A percentile compares a stretch with the other conserved stretches of the same genome.
These are phyloP conservation scores for Hippopotamus amphibius DNA, from an alignment of 2,113 vertebrate genomes.

Conservation along the genomic window DNA sequence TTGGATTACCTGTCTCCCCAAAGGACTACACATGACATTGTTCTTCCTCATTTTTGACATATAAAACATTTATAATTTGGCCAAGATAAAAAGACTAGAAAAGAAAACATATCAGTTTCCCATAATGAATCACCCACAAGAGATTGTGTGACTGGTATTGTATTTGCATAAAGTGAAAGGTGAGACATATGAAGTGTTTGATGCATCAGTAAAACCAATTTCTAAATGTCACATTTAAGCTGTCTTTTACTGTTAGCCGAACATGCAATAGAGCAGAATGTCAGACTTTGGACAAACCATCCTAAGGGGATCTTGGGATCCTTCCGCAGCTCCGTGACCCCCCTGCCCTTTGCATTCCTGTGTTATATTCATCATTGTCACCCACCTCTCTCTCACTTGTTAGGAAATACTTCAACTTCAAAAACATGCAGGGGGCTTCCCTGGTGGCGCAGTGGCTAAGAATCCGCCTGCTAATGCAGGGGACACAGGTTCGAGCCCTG, in stretches of 20 bases:
- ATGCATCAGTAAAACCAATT: conserved; percentile 37
- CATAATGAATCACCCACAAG: conserved; percentile 22
- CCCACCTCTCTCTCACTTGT: background rate
- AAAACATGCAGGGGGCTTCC: background rate
- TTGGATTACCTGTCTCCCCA: background rate
- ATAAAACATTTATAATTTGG: conserved; percentile 58
- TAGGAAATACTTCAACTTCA: background rate
- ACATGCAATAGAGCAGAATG: rapidly evolving
- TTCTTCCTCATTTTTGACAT: conserved; percentile 53
- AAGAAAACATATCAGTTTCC: conserved; percentile 50
- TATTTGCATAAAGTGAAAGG: conserved; percentile 42
- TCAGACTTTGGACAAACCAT: background rate
- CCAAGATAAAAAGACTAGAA: conserved; percentile 51
- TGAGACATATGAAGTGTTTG: background rate
- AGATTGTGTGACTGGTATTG: conserved; percentile 26
- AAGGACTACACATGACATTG: background rate
- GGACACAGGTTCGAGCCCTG: too few relatives aligned
- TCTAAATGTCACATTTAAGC: background rate
- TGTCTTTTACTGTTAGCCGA: background rate
- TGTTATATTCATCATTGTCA: background rate
- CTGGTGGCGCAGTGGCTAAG: too few relatives aligned
- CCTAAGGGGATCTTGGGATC: background rate
- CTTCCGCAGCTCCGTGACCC: background rate
- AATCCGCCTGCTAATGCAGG: too few relatives aligned
- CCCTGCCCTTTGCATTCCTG: background rate